Base-by-base conservation (phyloP, 1,140 invertebrate species). In the Trypoxylus dichotomus region DNA sequence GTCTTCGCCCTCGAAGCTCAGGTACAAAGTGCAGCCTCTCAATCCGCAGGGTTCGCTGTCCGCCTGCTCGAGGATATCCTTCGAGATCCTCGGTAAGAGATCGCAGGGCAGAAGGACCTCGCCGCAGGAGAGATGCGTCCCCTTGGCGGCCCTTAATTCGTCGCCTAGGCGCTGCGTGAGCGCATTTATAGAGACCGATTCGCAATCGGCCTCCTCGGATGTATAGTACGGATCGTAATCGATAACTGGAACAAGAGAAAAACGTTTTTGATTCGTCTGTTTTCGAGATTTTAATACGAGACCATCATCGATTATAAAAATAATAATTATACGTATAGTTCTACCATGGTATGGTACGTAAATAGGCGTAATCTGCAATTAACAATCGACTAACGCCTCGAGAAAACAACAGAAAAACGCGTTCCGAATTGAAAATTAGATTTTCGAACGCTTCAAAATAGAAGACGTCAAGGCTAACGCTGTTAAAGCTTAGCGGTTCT, bases 1-100 rank as follows among this genome's bases (percentile, higher is more conserved):
- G 1, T 89, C 89, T 82, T 91, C 90, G 3, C 90, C 91, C 83
- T 93, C 92, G 78, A 94, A 94, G 83, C 92, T 91, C 19, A 95
- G 90, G 83, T 93, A 94, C 19, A 95, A 87, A 0, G 92, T 93
- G 80, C 93, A 93, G 24, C 93, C 93, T 76, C 93, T 87, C 2
- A 95, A 90, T 76, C 95, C 95, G 84, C 94, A 96, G 21, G 95
- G 95, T 86, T 96, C 95, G 37, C 91, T 91, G 83, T 95, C 94
- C 0, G 95, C 93, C 88, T 94, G 91, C 11, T 90, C 89, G 58
- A 95, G 88, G 25, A 94, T 92, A 84, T 95, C 93, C 78, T 91
- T 88, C 15, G 94, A 91, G 76, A 95, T 93, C 81, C 92, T 88
- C 41, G 90, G 90, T 41, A 95, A 89, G 54, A 96, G 90, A 85